Conservation (phyloP, 2,113 vertebrate genomes). For the Entelurus aequoreus region DNA sequence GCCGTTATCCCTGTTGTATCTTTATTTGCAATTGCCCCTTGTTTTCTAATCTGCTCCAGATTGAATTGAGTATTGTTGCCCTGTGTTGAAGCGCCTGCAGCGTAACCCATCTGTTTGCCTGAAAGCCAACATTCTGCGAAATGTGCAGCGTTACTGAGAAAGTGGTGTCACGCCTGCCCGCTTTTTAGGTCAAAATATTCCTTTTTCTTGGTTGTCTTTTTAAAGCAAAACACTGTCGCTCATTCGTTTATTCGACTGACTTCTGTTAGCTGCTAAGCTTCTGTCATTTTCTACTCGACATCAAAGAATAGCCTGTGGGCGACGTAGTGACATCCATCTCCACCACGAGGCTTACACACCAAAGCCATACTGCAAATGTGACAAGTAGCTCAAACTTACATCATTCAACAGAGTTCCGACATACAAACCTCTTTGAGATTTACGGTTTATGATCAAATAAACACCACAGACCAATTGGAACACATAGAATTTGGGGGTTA, state of each 20-base stretch:
- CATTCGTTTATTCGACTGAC: neutral
- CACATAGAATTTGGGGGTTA: too few species aligned
- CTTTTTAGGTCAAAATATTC: neutral
- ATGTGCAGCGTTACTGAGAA: neutral
- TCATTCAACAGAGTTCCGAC: too few species aligned
- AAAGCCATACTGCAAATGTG: neutral
- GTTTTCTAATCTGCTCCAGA: constrained; percentile 4
- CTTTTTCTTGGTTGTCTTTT: neutral
- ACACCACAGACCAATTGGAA: too few species aligned
- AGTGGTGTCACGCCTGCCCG: neutral
- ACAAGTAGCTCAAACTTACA: too few species aligned
- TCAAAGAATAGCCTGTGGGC: neutral
- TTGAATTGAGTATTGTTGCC: neutral
- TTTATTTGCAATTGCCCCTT: neutral
- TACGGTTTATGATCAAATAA: too few species aligned
- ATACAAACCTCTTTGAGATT: too few species aligned
- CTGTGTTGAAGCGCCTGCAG: neutral
- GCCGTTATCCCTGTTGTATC: neutral
- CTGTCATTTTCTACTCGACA: neutral
- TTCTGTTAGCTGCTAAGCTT: neutral
- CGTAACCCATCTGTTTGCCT: neutral
- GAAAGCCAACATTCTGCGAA: neutral
- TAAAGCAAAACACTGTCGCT: neutral
- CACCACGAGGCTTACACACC: neutral
- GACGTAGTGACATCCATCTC: neutral